Conservation (phyloP, 2,113 vertebrate genomes). For the Pyxicephalus adspersus region DNA sequence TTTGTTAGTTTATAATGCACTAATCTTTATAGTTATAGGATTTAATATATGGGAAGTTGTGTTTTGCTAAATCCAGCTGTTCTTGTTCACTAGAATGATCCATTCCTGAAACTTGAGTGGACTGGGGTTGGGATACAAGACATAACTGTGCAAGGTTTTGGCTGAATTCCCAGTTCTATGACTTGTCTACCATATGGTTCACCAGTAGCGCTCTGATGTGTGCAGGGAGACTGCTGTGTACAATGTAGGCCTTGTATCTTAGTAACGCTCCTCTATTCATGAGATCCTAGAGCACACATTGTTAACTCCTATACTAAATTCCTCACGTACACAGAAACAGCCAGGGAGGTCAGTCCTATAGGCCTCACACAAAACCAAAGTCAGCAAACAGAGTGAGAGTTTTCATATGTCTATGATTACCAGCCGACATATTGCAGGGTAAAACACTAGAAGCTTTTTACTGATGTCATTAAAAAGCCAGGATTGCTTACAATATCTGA, state of each 20-base stretch:
- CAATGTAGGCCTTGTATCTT: slow-evolving; percentile 37
- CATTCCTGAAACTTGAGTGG: slow-evolving; percentile 5
- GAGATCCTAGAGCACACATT: slow-evolving; percentile 1
- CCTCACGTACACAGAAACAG: slow-evolving; percentile 26
- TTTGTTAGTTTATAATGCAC: background rate
- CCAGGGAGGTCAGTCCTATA: slow-evolving; percentile 12
- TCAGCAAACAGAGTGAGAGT: background rate
- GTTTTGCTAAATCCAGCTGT: slow-evolving; percentile 20
- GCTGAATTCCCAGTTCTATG: background rate
- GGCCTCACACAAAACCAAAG: slow-evolving; percentile 8
- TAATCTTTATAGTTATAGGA: background rate
- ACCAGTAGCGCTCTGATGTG: background rate
- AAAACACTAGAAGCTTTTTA: background rate
- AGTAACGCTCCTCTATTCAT: slow-evolving; percentile 23
- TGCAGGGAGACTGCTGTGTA: slow-evolving; percentile 12
- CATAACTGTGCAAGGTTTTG: slow-evolving; percentile 18
- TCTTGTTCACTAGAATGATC: slow-evolving; percentile 16
- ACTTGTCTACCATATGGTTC: slow-evolving; percentile 4
- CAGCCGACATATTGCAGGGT: background rate
- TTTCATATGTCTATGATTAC: background rate
- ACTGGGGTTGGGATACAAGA: background rate
- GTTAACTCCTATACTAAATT: slow-evolving; percentile 23
- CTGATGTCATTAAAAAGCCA: no score
- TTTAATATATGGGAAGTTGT: background rate
- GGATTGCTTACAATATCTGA: no score